A percentile compares a stretch with the other conserved stretches of the same genome.
phyloP scores from a whole-genome alignment of 2,113 vertebrate genomes.

The Tichodroma muraria region DNA sequence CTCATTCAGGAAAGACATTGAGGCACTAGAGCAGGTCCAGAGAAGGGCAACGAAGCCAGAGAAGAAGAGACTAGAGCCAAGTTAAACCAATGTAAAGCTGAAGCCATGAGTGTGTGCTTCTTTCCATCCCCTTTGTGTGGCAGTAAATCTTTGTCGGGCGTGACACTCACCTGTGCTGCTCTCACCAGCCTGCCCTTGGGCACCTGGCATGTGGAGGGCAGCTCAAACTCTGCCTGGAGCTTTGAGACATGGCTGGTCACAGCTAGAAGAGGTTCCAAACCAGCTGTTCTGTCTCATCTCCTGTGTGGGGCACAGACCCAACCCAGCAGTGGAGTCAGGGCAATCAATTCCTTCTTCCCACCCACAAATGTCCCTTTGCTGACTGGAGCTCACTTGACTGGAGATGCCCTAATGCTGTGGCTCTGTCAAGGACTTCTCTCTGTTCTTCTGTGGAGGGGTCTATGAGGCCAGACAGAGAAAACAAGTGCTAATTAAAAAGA shows the following conservation, averaged over 20 bases:
- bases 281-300: background rate
- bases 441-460: background rate
- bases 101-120: background rate
- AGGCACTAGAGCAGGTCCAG: background rate
- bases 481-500: background rate
- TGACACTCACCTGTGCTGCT: background rate
- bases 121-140: background rate
- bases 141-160: background rate
- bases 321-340: background rate
- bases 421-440: background rate
- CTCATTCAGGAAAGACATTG: background rate
- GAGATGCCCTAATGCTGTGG: background rate
- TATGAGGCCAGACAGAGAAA: background rate
- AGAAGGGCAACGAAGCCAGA: background rate
- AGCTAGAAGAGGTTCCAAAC: background rate
- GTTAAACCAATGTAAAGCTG: background rate
- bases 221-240: background rate
- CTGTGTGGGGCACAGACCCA: background rate
- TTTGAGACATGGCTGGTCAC: background rate
- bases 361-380: background rate
- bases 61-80: background rate
- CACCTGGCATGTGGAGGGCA: background rate
- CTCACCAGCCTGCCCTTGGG: background rate
- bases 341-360: background rate
- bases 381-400: background rate